phyloP scores from a whole-genome alignment of 1,140 invertebrate species.

The Ganaspis sp. region DNA sequence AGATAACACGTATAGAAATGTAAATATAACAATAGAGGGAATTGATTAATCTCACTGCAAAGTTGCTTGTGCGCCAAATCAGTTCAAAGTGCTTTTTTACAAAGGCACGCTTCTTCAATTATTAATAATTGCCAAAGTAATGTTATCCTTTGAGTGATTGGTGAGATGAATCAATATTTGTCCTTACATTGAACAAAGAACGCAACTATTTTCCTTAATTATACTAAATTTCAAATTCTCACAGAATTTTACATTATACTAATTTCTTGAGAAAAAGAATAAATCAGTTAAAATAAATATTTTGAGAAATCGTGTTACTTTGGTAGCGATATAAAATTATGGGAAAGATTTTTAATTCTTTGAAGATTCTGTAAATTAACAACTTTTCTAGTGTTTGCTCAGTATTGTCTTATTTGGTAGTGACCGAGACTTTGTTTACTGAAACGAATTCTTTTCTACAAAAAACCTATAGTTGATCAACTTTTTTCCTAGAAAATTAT shows the following conservation, averaged over 20 bases:
- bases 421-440: too few species aligned
- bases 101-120: conserved; percentile 15
- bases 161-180: conserved; percentile 8
- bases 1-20: background rate
- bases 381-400: background rate
- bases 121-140: background rate
- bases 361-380: too few species aligned
- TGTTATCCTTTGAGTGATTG: background rate
- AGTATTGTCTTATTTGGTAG: background rate
- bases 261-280: background rate
- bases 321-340: background rate
- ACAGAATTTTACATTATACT: too few species aligned
- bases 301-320: background rate
- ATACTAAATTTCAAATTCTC: too few species aligned
- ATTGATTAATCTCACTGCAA: conserved; percentile 1
- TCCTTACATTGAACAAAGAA: background rate
- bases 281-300: background rate
- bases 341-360: background rate
- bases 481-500: too few species aligned
- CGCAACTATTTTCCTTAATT: background rate
- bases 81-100: conserved; percentile 8
- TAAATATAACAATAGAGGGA: conserved; percentile 28
- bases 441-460: too few species aligned
- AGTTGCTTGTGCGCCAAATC: conserved; percentile 2
- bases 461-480: too few species aligned